Evolutionary conservation across 2,888 invertebrate species (phyloP).

Genomic region (Leucophenga montana): DNA sequence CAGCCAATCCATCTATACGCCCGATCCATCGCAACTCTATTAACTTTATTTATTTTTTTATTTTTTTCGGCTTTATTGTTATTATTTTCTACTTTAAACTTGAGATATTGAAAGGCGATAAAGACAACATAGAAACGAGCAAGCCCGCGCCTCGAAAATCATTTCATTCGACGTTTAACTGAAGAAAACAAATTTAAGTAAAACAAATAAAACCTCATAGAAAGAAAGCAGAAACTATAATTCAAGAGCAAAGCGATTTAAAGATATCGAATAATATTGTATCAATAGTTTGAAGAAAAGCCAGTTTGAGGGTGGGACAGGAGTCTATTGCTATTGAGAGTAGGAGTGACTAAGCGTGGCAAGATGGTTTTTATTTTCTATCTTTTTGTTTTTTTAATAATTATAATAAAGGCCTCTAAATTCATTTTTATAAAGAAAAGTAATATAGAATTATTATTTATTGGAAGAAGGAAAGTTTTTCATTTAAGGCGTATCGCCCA

Average conservation of each 20-base stretch:
- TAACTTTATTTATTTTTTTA: conserved; percentile 2
- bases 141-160: conserved; percentile 13
- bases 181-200: conserved; percentile 11
- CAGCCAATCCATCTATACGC: background rate
- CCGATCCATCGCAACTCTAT: conserved; percentile 8
- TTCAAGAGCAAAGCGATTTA: conserved; percentile 69
- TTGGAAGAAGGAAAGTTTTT: background rate
- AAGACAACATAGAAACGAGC: conserved; percentile 3
- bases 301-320: too few species aligned
- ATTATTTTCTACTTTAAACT: conserved; percentile 5
- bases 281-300: too few species aligned
- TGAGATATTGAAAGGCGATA: conserved; percentile 25
- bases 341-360: background rate
- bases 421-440: background rate
- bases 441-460: conserved; percentile 14
- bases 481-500: conserved; percentile 4
- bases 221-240: conserved; percentile 39
- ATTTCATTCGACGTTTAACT: background rate
- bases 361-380: background rate
- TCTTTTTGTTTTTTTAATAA: background rate
- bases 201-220: conserved; percentile 18
- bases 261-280: too few species aligned
- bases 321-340: background rate
- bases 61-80: conserved; percentile 2
- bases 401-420: background rate